Conservation (phyloP, 1,140 invertebrate species). For the Drosophila fuyamai region DNA sequence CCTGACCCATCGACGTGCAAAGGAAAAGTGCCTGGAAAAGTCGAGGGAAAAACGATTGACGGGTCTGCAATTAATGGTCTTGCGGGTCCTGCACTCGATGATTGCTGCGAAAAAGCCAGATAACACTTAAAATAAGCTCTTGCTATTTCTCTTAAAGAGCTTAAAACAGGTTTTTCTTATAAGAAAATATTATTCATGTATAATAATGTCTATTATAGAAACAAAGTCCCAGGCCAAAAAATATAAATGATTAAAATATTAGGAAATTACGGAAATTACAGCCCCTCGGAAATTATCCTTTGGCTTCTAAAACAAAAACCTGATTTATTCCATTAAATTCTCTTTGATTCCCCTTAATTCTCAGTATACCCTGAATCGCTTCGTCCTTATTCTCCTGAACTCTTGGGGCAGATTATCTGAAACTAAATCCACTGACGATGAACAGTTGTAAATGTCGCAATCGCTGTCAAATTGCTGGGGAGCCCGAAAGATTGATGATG, state of each 20-base stretch:
- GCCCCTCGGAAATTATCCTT: neutral
- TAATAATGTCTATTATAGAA: too few species aligned
- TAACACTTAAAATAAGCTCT: neutral
- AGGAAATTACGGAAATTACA: neutral
- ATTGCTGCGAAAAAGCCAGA: neutral
- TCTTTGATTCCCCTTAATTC: neutral
- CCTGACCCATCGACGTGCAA: slow-evolving; percentile 9
- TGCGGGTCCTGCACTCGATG: neutral
- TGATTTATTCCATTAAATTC: neutral
- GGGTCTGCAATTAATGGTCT: slow-evolving; percentile 5
- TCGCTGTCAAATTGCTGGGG: slow-evolving; percentile 72
- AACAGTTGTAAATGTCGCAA: slow-evolving; percentile 80
- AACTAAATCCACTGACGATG: slow-evolving; percentile 35
- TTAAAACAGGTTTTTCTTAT: neutral
- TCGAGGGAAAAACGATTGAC: neutral
- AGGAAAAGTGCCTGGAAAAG: neutral
- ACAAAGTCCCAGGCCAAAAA: too few species aligned
- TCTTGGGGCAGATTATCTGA: slow-evolving; percentile 35
- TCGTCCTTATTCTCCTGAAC: slow-evolving; percentile 3
- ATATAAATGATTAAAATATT: too few species aligned
- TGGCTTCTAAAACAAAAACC: neutral
- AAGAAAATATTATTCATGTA: too few species aligned
- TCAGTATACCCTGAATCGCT: slow-evolving; percentile 11
- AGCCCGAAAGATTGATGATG: slow-evolving; percentile 65
- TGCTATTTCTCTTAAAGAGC: neutral